These are phyloP conservation scores for Synanthedon myopaeformis DNA, from an alignment of 2,888 invertebrate species.

Conservation along the genomic window DNA sequence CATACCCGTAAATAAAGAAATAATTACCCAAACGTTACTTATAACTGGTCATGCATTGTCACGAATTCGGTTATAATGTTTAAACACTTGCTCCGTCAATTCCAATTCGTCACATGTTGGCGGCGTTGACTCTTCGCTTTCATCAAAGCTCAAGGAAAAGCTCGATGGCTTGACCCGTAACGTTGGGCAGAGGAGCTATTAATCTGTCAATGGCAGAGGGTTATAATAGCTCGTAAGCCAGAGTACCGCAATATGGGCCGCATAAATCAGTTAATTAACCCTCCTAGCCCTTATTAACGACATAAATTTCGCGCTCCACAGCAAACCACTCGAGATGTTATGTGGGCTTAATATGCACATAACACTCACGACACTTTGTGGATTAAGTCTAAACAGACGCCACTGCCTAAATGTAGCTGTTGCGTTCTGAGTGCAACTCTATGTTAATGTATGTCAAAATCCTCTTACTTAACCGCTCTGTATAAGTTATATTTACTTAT, in stretches of 20 bases:
- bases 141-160: slow-evolving; percentile 21
- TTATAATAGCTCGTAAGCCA: slow-evolving; percentile 42
- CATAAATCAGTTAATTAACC: slow-evolving; percentile 68
- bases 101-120: slow-evolving; percentile 23
- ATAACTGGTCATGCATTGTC: background rate
- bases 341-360: slow-evolving; percentile 50
- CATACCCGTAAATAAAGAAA: background rate
- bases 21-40: too few species aligned
- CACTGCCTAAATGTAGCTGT: slow-evolving; percentile 10
- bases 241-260: slow-evolving; percentile 46
- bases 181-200: slow-evolving; percentile 28
- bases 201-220: slow-evolving; percentile 53
- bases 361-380: background rate
- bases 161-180: slow-evolving; percentile 20
- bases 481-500: too few species aligned
- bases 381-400: background rate
- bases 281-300: slow-evolving; percentile 61
- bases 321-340: slow-evolving; percentile 49
- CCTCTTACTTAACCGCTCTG: background rate
- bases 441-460: slow-evolving; percentile 7
- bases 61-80: background rate
- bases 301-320: slow-evolving; percentile 58
- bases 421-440: slow-evolving; percentile 10
- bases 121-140: slow-evolving; percentile 24
- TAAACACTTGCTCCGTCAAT: background rate